phyloP scores from a whole-genome alignment of 2,113 vertebrate species.

The Lepisosteus oculatus region DNA sequence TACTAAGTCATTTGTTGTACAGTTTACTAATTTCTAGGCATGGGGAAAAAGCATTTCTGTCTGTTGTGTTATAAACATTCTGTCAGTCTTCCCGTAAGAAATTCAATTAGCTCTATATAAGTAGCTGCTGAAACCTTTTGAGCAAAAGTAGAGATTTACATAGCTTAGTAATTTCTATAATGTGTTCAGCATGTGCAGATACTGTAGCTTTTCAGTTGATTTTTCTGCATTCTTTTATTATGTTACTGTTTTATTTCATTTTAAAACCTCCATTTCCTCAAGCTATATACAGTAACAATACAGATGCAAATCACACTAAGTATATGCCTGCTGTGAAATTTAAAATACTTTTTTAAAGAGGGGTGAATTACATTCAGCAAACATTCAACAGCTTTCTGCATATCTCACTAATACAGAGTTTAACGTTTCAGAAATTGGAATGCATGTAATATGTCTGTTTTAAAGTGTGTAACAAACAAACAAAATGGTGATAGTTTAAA shows the following conservation, averaged over 20 bases:
- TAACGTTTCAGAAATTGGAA: too few relatives aligned
- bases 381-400: too few relatives aligned
- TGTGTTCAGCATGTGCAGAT: slow-evolving; percentile 21
- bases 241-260: slow-evolving; percentile 29
- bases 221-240: slow-evolving; percentile 3
- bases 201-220: slow-evolving; percentile 7
- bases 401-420: too few relatives aligned
- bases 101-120: slow-evolving; percentile 34
- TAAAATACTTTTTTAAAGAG: background rate
- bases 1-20: background rate
- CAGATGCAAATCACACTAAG: slow-evolving; percentile 37
- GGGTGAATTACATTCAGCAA: too few relatives aligned
- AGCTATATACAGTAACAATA: slow-evolving; percentile 27
- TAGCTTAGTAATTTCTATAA: slow-evolving; percentile 31
- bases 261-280: slow-evolving; percentile 22
- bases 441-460: too few relatives aligned
- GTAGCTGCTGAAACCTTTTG: background rate
- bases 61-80: slow-evolving; percentile 3
- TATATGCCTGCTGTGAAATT: background rate
- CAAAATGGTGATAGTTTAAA: too few relatives aligned
- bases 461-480: too few relatives aligned
- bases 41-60: slow-evolving; percentile 4
- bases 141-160: background rate
- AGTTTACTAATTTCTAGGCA: slow-evolving; percentile 10
- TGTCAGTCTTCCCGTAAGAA: slow-evolving; percentile 20